phyloP scores from a whole-genome alignment of 2,113 vertebrate species.

The Coryphaenoides rupestris region DNA sequence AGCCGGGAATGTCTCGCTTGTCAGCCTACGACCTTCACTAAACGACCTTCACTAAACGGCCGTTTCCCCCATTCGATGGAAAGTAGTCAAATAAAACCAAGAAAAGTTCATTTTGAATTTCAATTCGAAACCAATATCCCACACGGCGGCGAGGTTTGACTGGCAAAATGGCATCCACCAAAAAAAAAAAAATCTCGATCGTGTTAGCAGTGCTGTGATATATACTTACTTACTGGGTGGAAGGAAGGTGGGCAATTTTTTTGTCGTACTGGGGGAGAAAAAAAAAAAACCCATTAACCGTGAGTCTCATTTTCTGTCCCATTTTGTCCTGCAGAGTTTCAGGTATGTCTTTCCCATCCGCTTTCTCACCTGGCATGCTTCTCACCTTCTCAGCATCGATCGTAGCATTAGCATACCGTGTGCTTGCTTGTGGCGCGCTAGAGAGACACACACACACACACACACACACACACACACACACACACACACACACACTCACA shows the following conservation, averaged over 20 bases:
- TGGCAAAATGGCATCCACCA: not conserved
- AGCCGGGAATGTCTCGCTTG: too few relatives aligned
- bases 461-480: too few relatives aligned
- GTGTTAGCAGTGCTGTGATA: slow-evolving; percentile 38
- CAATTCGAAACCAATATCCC: too few relatives aligned
- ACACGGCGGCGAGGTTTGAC: too few relatives aligned
- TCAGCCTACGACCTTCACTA: too few relatives aligned
- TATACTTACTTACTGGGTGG: too few relatives aligned
- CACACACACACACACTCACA: too few relatives aligned
- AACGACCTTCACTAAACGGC: too few relatives aligned
- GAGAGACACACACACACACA: slow-evolving; percentile 20
- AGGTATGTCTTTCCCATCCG: slow-evolving; percentile 83
- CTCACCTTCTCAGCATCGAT: slow-evolving; percentile 48
- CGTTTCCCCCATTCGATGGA: too few relatives aligned
- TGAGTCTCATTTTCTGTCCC: slow-evolving; percentile 69
- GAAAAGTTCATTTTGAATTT: too few relatives aligned
- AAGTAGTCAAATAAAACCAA: too few relatives aligned
- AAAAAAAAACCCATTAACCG: slow-evolving; percentile 66
- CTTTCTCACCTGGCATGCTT: slow-evolving; percentile 58
- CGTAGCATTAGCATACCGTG: slow-evolving; percentile 26
- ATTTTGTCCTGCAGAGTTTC: slow-evolving; percentile 88
- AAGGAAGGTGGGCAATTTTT: not conserved
- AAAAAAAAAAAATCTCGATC: slow-evolving; percentile 21
- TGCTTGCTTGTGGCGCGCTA: slow-evolving; percentile 56
- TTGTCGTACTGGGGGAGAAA: too few relatives aligned